Percentiles rank a stretch among this genome's conserved stretches.
These are phyloP conservation scores for Phalacrocorax aristotelis DNA, from an alignment of 2,113 vertebrate genomes.

Conservation along the genomic window DNA sequence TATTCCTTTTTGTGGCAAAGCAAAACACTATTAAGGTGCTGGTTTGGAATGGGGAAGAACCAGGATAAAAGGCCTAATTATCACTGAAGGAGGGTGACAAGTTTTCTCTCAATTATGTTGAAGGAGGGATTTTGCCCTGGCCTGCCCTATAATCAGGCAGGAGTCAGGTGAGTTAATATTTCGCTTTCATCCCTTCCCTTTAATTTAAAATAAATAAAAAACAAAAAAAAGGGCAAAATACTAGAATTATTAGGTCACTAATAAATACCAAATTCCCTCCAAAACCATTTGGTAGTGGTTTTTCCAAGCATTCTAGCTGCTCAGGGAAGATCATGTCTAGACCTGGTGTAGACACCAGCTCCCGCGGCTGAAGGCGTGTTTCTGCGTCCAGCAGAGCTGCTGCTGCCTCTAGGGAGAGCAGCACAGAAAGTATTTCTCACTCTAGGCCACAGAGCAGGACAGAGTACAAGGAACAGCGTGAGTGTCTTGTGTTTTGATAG, in stretches of 20 bases:
- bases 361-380: accelerated
- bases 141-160: background rate
- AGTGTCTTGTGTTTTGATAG: background rate
- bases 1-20: background rate
- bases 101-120: background rate
- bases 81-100: background rate
- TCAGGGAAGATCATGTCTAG: background rate
- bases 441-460: background rate
- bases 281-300: background rate
- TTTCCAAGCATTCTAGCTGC: background rate
- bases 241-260: background rate
- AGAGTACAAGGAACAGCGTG: background rate
- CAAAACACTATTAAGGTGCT: background rate
- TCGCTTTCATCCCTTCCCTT: background rate
- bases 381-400: background rate
- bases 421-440: background rate
- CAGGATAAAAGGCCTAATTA: background rate
- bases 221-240: background rate
- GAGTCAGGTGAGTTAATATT: background rate
- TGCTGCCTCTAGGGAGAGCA: background rate
- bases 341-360: background rate
- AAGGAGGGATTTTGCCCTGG: background rate
- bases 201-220: background rate
- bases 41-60: background rate
- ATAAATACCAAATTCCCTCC: background rate